A percentile compares a stretch with the other conserved stretches of the same genome.
Conservation (phyloP, 2,113 vertebrate genomes). For the Sinocyclocheilus anophthalmus region DNA sequence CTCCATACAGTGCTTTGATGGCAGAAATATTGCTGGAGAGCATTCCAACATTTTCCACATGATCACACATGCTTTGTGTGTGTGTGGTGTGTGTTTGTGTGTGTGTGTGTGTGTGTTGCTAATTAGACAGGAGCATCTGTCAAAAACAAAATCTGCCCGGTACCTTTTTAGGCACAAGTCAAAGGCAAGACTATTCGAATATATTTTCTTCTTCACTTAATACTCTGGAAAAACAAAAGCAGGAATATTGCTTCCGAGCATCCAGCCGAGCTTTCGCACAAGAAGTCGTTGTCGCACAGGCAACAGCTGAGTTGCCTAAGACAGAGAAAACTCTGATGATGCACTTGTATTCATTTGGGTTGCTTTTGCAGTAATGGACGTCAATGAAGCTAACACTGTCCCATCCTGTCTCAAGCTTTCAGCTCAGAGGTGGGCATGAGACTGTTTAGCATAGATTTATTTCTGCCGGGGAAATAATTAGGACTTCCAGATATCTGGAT, state of each 20-base stretch:
- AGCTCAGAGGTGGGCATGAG: too few species aligned
- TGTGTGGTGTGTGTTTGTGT: not conserved
- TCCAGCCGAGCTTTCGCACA: conserved; percentile 17
- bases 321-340: not conserved
- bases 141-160: conserved; percentile 39
- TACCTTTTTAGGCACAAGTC: not conserved
- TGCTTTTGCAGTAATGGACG: not conserved
- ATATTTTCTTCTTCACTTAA: too few species aligned
- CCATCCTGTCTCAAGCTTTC: too few species aligned
- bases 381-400: not conserved
- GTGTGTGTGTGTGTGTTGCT: not conserved
- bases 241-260: not conserved
- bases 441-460: not conserved
- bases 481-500: not conserved
- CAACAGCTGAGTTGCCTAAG: not conserved
- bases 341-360: not conserved
- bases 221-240: not conserved
- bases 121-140: conserved; percentile 4
- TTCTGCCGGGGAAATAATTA: not conserved
- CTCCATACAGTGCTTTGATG: not conserved
- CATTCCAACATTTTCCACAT: conserved; percentile 1
- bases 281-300: not conserved
- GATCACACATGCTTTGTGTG: not conserved
- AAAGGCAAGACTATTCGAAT: not conserved
- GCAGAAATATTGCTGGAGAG: not conserved